Evolutionary conservation across 2,113 vertebrate species (phyloP).

Genomic region (Corapipo altera): DNA sequence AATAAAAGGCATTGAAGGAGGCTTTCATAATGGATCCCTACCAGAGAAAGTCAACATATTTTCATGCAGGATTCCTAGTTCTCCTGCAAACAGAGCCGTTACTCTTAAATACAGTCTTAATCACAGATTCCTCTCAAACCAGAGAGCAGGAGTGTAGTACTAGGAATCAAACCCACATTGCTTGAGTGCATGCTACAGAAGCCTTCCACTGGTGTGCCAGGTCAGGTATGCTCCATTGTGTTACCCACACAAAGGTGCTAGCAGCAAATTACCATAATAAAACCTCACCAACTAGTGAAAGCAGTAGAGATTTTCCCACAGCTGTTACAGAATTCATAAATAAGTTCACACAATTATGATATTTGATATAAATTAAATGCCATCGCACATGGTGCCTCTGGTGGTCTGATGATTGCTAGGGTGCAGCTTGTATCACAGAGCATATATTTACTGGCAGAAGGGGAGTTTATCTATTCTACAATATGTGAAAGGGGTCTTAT

Average conservation of each 20-base stretch:
- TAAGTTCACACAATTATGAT: neutral
- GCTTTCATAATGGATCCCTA: neutral
- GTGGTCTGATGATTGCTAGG: neutral
- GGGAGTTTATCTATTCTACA: neutral
- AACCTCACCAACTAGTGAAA: neutral
- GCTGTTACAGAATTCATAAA: constrained; percentile 4
- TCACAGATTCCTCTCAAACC: neutral
- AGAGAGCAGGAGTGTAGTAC: neutral
- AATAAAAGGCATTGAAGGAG: neutral
- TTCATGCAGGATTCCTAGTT: neutral
- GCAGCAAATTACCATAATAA: neutral
- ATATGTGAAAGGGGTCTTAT: neutral
- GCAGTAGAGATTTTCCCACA: neutral
- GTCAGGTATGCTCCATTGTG: neutral
- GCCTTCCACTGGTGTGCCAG: neutral
- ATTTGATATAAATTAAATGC: neutral
- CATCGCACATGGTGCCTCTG: neutral
- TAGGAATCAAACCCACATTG: neutral
- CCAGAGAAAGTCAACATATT: neutral
- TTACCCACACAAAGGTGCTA: neutral
- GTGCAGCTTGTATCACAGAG: neutral
- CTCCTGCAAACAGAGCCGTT: neutral
- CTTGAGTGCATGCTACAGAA: neutral
- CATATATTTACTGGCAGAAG: neutral
- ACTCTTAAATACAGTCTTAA: neutral